phyloP scores from a whole-genome alignment of 2,113 vertebrate genomes.

The Lophura nycthemera region DNA sequence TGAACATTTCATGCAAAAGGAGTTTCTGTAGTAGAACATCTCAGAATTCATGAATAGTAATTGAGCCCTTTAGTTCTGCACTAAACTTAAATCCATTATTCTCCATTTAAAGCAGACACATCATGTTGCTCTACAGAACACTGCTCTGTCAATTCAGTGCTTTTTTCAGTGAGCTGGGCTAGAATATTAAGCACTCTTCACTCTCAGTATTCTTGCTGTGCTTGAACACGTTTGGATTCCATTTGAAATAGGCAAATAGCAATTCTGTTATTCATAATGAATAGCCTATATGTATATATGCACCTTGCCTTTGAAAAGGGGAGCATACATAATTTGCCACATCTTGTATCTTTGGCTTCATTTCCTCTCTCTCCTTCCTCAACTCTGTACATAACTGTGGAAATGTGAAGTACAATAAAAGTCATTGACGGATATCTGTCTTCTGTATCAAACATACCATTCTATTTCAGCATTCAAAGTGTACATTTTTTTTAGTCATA shows the following conservation, averaged over 20 bases:
- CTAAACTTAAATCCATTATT: conserved; percentile 84
- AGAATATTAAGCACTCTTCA: conserved; percentile 78
- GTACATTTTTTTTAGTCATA: background rate
- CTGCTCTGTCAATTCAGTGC: conserved; percentile 75
- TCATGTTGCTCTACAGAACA: conserved; percentile 76
- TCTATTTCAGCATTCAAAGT: background rate
- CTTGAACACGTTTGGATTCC: conserved; percentile 74
- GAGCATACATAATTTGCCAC: conserved; percentile 61
- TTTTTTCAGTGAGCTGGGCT: conserved; percentile 72
- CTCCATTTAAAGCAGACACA: conserved; percentile 82
- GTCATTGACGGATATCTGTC: conserved; percentile 38
- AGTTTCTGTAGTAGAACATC: conserved; percentile 78
- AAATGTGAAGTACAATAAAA: conserved; percentile 71
- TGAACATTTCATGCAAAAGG: conserved; percentile 82
- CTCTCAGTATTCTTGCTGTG: conserved; percentile 75
- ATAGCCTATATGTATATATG: conserved; percentile 68
- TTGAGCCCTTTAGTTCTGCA: conserved; percentile 79
- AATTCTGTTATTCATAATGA: conserved; percentile 78
- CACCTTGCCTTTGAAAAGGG: conserved; percentile 73
- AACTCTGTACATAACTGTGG: conserved; percentile 45
- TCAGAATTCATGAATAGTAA: conserved; percentile 83
- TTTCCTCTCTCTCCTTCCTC: background rate
- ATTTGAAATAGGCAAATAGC: conserved; percentile 80
- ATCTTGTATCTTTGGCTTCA: conserved; percentile 68
- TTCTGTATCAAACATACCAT: background rate